phyloP scores from a whole-genome alignment of 2,888 invertebrate species.

The Elgonia sp. region DNA sequence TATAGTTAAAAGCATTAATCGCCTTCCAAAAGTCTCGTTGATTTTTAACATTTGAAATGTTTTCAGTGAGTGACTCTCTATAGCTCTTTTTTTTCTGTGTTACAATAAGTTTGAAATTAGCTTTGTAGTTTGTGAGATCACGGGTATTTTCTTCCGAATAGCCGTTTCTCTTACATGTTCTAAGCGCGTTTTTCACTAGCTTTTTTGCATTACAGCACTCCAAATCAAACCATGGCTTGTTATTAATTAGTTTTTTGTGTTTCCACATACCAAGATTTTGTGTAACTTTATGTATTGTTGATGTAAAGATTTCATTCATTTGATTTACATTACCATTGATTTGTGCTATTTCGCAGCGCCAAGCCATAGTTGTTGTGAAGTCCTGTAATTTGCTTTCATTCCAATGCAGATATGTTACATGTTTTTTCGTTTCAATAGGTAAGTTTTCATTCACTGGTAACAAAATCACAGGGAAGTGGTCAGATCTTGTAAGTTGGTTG shows the following conservation, averaged over 20 bases:
- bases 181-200: not conserved
- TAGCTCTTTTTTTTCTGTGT: conserved; percentile 4
- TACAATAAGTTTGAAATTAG: not conserved
- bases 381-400: not conserved
- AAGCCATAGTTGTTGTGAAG: too few species aligned
- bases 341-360: not conserved
- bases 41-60: not conserved
- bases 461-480: not conserved
- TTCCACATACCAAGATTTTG: conserved; percentile 1
- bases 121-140: not conserved
- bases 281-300: not conserved
- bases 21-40: conserved; percentile 11
- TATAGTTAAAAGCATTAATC: not conserved
- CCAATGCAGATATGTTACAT: not conserved
- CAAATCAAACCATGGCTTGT: conserved; percentile 20
- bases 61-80: not conserved
- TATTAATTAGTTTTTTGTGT: not conserved
- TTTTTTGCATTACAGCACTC: not conserved
- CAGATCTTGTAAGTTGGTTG: not conserved
- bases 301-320: not conserved
- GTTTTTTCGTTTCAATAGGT: not conserved
- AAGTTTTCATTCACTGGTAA: not conserved
- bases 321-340: not conserved
- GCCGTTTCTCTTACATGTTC: not conserved
- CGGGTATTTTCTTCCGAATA: not conserved